Conservation (phyloP, 2,888 invertebrate species). For the Beris chalybata region DNA sequence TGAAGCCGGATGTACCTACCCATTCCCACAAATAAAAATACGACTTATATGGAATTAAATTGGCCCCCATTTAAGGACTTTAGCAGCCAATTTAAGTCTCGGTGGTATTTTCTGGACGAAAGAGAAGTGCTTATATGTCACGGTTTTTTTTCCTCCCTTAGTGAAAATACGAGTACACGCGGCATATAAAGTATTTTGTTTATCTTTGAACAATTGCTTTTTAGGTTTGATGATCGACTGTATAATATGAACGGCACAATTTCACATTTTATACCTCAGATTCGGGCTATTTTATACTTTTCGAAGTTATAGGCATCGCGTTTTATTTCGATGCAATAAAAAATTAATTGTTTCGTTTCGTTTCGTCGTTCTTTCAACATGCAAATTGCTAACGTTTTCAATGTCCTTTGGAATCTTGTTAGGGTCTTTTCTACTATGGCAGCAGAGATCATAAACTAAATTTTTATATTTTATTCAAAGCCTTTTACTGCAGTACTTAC, state of each 20-base stretch:
- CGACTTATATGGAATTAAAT: conserved; percentile 14
- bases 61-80: conserved; percentile 16
- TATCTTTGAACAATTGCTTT: not conserved
- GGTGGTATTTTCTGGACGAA: not conserved
- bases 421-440: too few species aligned
- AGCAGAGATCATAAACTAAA: too few species aligned
- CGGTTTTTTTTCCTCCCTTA: not conserved
- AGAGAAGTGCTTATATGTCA: conserved; percentile 1
- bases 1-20: too few species aligned
- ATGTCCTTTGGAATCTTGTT: too few species aligned
- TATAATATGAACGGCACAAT: conserved; percentile 11
- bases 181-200: conserved; percentile 2
- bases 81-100: conserved; percentile 24
- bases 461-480: too few species aligned
- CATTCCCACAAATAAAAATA: too few species aligned
- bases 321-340: conserved; percentile 10
- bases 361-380: conserved; percentile 2
- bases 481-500: conserved; percentile 63
- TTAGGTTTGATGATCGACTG: conserved; percentile 8
- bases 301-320: not conserved
- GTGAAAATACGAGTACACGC: not conserved
- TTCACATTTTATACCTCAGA: conserved; percentile 9
- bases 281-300: not conserved
- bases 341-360: conserved; percentile 16
- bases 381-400: conserved; percentile 12